Conservation (phyloP, 2,113 vertebrate species). For the Aramus guarauna region DNA sequence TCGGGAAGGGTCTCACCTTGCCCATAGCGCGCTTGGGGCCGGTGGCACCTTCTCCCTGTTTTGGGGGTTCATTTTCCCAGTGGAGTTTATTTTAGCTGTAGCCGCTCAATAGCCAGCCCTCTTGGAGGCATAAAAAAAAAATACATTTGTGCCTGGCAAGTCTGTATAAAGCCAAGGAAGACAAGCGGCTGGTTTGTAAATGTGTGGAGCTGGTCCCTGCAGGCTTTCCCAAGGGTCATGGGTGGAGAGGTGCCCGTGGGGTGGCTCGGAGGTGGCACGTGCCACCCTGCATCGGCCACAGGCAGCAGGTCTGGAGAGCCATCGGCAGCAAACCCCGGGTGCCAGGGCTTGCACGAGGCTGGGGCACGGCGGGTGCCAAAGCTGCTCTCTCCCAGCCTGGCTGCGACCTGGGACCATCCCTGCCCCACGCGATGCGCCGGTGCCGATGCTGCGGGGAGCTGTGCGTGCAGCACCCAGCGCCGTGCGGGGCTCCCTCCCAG, state of each 20-base stretch:
- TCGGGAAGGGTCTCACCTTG: neutral
- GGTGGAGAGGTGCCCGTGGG: neutral
- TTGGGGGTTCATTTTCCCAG: neutral
- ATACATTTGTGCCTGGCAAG: neutral
- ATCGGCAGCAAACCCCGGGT: rapidly evolving
- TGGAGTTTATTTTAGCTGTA: neutral
- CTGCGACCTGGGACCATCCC: neutral
- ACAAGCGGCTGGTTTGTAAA: neutral
- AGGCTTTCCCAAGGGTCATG: rapidly evolving
- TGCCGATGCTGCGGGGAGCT: neutral
- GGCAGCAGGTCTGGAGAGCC: neutral
- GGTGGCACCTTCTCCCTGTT: neutral
- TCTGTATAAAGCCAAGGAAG: slow-evolving; percentile 11
- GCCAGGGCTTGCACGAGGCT: neutral
- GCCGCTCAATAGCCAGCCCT: neutral
- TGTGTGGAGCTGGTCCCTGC: neutral
- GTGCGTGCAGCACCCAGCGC: too few species aligned
- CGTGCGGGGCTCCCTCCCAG: neutral
- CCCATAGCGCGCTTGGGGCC: neutral
- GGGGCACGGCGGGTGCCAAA: neutral
- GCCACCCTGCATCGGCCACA: rapidly evolving
- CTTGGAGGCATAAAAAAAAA: neutral
- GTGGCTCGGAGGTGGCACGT: neutral
- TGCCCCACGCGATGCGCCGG: neutral
- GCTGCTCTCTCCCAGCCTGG: neutral